Conservation (phyloP, 2,797 vertebrate genomes). For the Balearica regulorum region DNA sequence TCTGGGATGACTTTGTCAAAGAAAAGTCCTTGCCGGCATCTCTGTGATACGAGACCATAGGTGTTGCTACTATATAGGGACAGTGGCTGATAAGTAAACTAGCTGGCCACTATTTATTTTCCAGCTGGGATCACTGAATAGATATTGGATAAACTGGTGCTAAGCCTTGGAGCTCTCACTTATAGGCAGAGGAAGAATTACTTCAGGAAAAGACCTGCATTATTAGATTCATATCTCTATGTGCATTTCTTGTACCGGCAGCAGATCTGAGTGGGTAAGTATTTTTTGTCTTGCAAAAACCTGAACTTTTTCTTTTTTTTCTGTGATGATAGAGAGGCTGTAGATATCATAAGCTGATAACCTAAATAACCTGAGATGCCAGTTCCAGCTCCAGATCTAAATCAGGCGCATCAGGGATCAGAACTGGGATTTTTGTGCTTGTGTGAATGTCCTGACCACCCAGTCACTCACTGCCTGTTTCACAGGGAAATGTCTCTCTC, state of each 20-base stretch:
- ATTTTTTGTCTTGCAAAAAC: background rate
- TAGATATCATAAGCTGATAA: background rate
- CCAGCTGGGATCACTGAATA: background rate
- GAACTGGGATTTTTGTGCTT: background rate
- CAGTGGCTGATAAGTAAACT: background rate
- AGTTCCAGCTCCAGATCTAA: background rate
- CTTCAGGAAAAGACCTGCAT: background rate
- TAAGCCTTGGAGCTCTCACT: background rate
- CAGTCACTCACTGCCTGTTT: background rate
- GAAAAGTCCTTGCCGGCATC: background rate
- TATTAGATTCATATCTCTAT: background rate
- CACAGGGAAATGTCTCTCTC: background rate
- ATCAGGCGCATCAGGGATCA: background rate
- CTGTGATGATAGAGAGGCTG: background rate
- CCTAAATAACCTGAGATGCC: background rate
- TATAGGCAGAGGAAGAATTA: background rate
- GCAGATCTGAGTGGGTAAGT: background rate
- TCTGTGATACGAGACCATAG: background rate
- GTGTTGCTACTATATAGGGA: background rate
- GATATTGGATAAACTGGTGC: background rate
- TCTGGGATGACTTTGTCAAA: background rate
- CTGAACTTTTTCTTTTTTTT: too few species aligned
- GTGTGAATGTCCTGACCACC: background rate
- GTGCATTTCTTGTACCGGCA: background rate
- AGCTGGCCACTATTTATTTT: background rate